Evolutionary conservation across 2,888 invertebrate genomes (phyloP), one percentile per base, ranked within the genome.

Genomic region (Mactromeris polynyma): DNA sequence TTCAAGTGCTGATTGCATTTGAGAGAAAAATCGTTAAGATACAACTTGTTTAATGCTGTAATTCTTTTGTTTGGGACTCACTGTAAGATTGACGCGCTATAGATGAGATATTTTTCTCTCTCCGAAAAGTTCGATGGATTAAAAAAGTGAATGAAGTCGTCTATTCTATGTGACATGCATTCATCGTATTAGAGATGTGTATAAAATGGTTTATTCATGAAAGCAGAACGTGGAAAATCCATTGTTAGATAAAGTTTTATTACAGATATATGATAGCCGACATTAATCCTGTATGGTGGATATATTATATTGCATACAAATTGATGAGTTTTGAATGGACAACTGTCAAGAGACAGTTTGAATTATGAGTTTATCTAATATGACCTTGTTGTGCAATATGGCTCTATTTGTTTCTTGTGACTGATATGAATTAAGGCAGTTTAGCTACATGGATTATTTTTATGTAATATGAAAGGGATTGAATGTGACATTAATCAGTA

Each of bases 301-400:
- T 42, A 77, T 85, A 86, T 81, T 86, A 82, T 82, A 85, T 86
- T 85, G 85, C 58, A 51, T 42, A 83, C 81, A 88, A 89, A 91
- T 89, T 86, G 89, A 91, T 91, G 89, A 42, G 64, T 88, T 89
- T 89, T 84, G 82, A 91, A 89, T 91, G 89, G 89, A 82, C 33
- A 81, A 58, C 40, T 87, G 86, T 87, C 86, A 78, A 33, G 38
- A n/a, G 83, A 78, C 46, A 58, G 58, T 54, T 31, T 83, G 86
- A 82, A 82, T 82, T 73, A 84, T 78, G 77, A 77, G 78, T 73
- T 83, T 33, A n/a, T 64, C 58, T 64, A 26, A 64, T 64, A 7
- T 64, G 26, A 26, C n/a, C n/a, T n/a, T 21, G 26, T 64, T 26
- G n/a, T 26, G 58, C 58, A 64, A 64, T 64, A 64, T 9, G 26